Evolutionary conservation across 2,888 invertebrate species (phyloP).

Genomic region (Bedellia somnulentella): DNA sequence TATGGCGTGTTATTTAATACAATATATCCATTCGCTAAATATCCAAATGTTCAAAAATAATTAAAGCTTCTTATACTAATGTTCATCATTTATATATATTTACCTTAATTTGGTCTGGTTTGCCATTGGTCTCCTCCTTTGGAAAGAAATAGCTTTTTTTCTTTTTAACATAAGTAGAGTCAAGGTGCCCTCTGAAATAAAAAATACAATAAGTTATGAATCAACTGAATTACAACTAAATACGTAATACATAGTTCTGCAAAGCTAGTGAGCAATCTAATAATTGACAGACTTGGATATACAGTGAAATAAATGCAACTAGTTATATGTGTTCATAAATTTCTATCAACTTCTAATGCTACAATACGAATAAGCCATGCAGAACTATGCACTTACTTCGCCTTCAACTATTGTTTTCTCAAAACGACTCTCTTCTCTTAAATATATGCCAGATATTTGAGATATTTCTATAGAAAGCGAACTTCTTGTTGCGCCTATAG

Average conservation of each 20-base stretch:
- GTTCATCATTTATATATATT: no score
- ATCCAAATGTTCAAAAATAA: no score
- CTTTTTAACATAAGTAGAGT: slow-evolving; percentile 45
- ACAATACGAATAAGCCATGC: no score
- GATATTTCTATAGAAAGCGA: slow-evolving; percentile 47
- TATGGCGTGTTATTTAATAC: no score
- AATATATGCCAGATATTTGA: slow-evolving; percentile 52
- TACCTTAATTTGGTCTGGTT: slow-evolving; percentile 18
- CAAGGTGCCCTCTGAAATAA: slow-evolving; percentile 37
- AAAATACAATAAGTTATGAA: slow-evolving; percentile 7
- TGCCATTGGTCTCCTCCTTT: slow-evolving; percentile 21
- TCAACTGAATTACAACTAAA: background rate
- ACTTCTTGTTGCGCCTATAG: slow-evolving; percentile 33
- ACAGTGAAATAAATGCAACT: background rate
- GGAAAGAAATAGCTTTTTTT: slow-evolving; percentile 42
- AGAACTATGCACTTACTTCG: slow-evolving; percentile 58
- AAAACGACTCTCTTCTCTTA: slow-evolving; percentile 29
- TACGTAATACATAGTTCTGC: background rate
- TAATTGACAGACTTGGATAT: background rate
- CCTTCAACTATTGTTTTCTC: slow-evolving; percentile 11
- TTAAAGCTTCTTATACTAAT: no score
- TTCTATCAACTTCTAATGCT: no score
- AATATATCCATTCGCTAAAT: no score
- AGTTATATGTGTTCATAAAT: no score
- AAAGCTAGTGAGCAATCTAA: background rate